These are phyloP conservation scores for Gastrophysa polygoni DNA, from an alignment of 2,888 invertebrate genomes.

Conservation along the genomic window DNA sequence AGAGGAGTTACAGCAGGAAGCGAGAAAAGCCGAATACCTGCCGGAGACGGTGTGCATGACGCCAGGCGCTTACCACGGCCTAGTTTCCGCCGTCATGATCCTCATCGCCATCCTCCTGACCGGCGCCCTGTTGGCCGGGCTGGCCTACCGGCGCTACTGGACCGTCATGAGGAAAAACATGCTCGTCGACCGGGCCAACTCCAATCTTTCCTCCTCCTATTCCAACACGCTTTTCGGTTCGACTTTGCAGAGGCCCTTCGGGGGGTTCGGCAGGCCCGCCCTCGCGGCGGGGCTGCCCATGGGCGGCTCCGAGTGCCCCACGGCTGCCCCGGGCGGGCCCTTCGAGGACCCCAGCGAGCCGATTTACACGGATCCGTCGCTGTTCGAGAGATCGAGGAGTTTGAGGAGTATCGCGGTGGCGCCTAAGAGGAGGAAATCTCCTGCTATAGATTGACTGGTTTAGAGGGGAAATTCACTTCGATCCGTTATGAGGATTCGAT, in stretches of 20 bases:
- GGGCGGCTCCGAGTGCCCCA: constrained; percentile 49
- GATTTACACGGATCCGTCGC: constrained; percentile 89
- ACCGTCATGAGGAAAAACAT: constrained; percentile 76
- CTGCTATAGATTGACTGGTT: constrained; percentile 30
- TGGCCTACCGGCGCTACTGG: constrained; percentile 82
- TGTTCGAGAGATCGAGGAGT: constrained; percentile 85
- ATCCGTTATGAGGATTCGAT: too few species aligned
- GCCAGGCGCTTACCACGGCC: constrained; percentile 81
- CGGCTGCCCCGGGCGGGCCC: constrained; percentile 52
- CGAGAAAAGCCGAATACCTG: constrained; percentile 69
- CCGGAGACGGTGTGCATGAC: constrained; percentile 79
- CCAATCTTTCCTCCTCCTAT: constrained; percentile 54
- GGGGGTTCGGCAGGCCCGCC: constrained; percentile 45
- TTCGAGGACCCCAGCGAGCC: constrained; percentile 93
- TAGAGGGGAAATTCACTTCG: background rate
- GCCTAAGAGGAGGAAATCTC: constrained; percentile 51
- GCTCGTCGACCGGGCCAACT: constrained; percentile 57
- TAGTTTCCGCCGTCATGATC: constrained; percentile 79
- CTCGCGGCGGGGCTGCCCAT: constrained; percentile 52
- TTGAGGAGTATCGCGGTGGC: constrained; percentile 68
- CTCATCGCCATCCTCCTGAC: constrained; percentile 76
- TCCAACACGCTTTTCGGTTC: constrained; percentile 66
- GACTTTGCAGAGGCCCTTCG: constrained; percentile 68
- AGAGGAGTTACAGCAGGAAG: constrained; percentile 72
- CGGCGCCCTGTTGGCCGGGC: constrained; percentile 73